These are phyloP conservation scores for Ganaspis sp. DNA, from an alignment of 1,140 invertebrate species.

Conservation along the genomic window DNA sequence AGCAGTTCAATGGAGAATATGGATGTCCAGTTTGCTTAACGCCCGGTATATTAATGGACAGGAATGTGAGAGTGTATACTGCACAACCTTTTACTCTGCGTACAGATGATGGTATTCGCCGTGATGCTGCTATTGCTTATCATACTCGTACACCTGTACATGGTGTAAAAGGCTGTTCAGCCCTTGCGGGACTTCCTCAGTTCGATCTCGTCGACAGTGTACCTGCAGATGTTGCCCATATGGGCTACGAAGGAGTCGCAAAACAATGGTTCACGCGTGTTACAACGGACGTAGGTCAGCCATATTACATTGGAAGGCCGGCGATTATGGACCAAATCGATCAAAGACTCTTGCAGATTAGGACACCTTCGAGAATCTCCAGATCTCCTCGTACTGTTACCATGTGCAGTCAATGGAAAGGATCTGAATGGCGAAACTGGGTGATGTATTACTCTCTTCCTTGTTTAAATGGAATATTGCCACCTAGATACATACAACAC, in stretches of 20 bases:
- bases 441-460: slow-evolving; percentile 33
- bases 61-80: background rate
- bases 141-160: background rate
- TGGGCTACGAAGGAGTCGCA: background rate
- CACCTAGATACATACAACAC: background rate
- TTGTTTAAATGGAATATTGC: slow-evolving; percentile 25
- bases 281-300: background rate
- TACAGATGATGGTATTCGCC: slow-evolving; percentile 2
- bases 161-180: slow-evolving; percentile 30
- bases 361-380: slow-evolving; percentile 30
- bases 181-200: slow-evolving; percentile 23
- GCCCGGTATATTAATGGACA: slow-evolving; percentile 6
- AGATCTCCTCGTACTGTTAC: background rate
- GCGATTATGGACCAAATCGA: slow-evolving; percentile 11
- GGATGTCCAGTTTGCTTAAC: slow-evolving; percentile 30
- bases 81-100: background rate
- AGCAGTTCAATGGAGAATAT: slow-evolving; percentile 16
- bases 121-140: background rate
- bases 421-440: slow-evolving; percentile 36
- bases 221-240: slow-evolving; percentile 29
- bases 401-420: slow-evolving; percentile 30
- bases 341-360: slow-evolving; percentile 11
- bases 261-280: background rate
- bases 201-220: slow-evolving; percentile 28
- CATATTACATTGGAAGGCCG: slow-evolving; percentile 16